Percentiles rank a stretch among this genome's conserved stretches.
phyloP scores from a whole-genome alignment of 2,113 vertebrate genomes.

The Formicarius rufipectus region DNA sequence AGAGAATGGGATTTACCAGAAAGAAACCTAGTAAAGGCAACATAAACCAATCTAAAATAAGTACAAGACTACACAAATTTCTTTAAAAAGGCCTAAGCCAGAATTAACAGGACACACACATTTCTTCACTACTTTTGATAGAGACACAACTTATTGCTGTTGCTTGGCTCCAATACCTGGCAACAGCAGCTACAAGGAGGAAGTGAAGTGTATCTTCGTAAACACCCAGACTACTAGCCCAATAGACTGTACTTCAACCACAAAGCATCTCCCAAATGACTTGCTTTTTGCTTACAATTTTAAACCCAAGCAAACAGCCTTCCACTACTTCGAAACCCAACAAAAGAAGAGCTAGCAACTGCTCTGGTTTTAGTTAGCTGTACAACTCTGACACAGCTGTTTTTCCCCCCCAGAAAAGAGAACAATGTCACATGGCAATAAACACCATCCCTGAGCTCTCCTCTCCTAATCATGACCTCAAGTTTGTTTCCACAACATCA shows the following conservation, averaged over 20 bases:
- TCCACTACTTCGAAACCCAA: neutral
- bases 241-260: neutral
- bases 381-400: neutral
- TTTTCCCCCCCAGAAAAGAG: neutral
- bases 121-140: neutral
- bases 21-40: neutral
- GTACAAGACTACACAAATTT: neutral
- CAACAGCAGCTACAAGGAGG: neutral
- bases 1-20: neutral
- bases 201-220: neutral
- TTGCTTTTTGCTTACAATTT: neutral
- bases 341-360: neutral
- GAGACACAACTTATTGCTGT: neutral
- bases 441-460: neutral
- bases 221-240: neutral
- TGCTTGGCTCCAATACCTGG: neutral
- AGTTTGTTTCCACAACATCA: neutral
- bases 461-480: neutral
- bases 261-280: neutral
- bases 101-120: fast-evolving
- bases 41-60: neutral
- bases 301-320: neutral
- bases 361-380: neutral
- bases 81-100: neutral
- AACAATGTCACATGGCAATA: neutral